Evolutionary conservation across 2,888 invertebrate genomes (phyloP), one percentile per base, ranked within the genome.

Genomic region (Helicoverpa assulta): DNA sequence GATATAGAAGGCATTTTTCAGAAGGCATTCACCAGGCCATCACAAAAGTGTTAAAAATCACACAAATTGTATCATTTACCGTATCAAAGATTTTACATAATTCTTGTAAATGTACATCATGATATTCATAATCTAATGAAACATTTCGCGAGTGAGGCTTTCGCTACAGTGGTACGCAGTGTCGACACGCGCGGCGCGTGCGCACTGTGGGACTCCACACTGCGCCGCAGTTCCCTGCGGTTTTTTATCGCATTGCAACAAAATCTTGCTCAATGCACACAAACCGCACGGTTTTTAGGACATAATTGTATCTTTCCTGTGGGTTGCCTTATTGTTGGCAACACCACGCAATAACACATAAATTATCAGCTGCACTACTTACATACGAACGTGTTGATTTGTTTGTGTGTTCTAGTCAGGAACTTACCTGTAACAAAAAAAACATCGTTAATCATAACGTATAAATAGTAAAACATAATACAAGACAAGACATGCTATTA

Each of bases 361-460:
- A 63, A 66, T 76, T 62, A 65, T 54, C 47, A 69, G 54, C 63
- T 62, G 73, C 53, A 14, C 33, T 60, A 29, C 16, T 16, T 61
- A 74, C 76, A 69, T 79, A 76, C 76, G 5, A 1, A 10, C 14
- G 26, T 21, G 55, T 43, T 37, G 54, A 29, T 59, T 43, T 29
- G 19, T 21, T 51, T 2, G 40, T 26, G 40, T 29, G n/a, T 33
- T 19, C 18, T 19, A 43, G 18, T 60, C 14, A 0, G 14, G 8
- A 29, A 82, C 80, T 80, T 82, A 82, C 80, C 80, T 82, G 79
- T n/a, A 82, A 78, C 68, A 81, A 79, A 65, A 29, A 51, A 37
- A 16, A 21, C 37, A 19, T 47, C 12, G n/a, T 8, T 33, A 33
- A 50, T 56, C 40, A 43, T 59, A 58, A 55, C 5, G 54, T 59